Base-by-base conservation (phyloP, 2,888 invertebrate genomes). In the Lithosia quadra region DNA sequence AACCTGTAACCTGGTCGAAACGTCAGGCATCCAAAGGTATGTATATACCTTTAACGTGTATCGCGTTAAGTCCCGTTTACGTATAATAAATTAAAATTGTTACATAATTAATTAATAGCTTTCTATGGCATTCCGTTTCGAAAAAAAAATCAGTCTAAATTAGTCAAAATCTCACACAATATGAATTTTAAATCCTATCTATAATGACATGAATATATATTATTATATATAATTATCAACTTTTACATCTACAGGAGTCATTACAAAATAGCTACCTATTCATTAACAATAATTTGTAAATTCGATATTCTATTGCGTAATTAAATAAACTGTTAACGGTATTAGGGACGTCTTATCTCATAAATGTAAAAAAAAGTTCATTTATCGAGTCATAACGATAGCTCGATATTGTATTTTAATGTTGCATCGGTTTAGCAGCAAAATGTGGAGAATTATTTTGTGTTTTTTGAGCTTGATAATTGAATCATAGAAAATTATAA, bases 281-380 rank as follows among this genome's bases (percentile, higher is more conserved):
- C 67, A 72, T 60, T 70, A 79, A 75, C 65, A 80, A 77, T 65
- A 69, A 72, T 69, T n/a, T 71, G 73, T 82, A 80, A 80, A 82
- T 82, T 82, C 76, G 82, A 73, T 75, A 67, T 66, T 76, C 69
- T 76, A 82, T 76, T 78, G 82, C 65, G 69, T 63, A 71, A 56
- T 75, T 62, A 33, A 70, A 60, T 34, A 63, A 70, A 55, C 62
- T 67, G 67, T 67, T 58, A 64, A 34, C 60, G 34, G 24, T 53
- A 62, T 33, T 24, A 22, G 5, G 22, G 53, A 61, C 15, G n/a
- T 36, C 34, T 10, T 9, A 21, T 59, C 24, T 39, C 21, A 34
- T 53, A 56, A 36, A 36, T 58, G 28, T 62, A 60, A 34, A 49
- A 28, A 65, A 49, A 65, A 21, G 13, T 58, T 21, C n/a, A 49